These are phyloP conservation scores for Blera fallax DNA, from an alignment of 2,888 invertebrate genomes.

Conservation along the genomic window DNA sequence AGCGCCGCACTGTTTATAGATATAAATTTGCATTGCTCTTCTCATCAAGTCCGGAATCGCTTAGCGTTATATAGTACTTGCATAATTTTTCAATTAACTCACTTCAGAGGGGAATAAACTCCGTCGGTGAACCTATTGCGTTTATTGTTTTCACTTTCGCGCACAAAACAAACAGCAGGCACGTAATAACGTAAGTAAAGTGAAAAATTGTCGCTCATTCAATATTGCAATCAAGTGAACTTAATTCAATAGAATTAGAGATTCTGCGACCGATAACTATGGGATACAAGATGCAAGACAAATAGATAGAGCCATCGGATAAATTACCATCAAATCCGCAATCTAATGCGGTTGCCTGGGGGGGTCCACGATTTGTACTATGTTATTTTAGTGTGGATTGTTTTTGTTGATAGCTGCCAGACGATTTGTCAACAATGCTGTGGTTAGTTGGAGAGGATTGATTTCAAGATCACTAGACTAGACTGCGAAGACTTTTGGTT, in stretches of 20 bases:
- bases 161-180: background rate
- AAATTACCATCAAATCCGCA: conserved; percentile 9
- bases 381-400: conserved; percentile 1
- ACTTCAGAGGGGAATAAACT: conserved; percentile 28
- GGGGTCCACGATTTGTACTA: background rate
- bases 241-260: conserved; percentile 58
- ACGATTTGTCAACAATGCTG: conserved; percentile 48
- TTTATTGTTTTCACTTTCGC: conserved; percentile 57
- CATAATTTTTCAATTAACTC: conserved; percentile 39
- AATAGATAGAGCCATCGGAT: conserved; percentile 6
- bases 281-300: conserved; percentile 1
- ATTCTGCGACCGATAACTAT: background rate
- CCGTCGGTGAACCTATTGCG: conserved; percentile 7
- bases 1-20: background rate
- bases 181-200: conserved; percentile 37
- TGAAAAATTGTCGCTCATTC: conserved; percentile 55
- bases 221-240: conserved; percentile 46
- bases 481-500: conserved; percentile 14
- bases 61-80: conserved; percentile 6
- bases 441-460: background rate
- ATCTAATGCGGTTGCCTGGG: background rate
- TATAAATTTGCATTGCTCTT: conserved; percentile 4
- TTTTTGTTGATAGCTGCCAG: conserved; percentile 22
- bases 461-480: conserved; percentile 38
- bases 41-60: conserved; percentile 2